phyloP scores from a whole-genome alignment of 2,888 invertebrate species.

The Callosobruchus maculatus region DNA sequence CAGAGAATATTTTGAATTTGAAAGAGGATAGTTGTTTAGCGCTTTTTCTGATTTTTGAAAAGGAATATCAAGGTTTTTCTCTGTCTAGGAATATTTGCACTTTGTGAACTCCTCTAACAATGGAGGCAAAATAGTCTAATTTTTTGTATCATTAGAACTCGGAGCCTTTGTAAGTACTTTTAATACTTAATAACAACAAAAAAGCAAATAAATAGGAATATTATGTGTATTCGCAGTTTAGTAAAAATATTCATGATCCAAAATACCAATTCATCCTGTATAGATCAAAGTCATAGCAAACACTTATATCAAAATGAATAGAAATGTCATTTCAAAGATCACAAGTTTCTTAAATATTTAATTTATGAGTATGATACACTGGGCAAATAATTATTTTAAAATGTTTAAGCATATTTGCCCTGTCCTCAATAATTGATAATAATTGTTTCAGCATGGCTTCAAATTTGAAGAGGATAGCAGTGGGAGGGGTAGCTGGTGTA shows the following conservation, averaged over 20 bases:
- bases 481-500: conserved; percentile 58
- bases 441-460: conserved; percentile 48
- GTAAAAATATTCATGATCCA: not conserved
- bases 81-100: too few relatives aligned
- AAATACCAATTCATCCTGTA: not conserved
- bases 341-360: not conserved
- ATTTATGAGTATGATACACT: not conserved
- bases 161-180: too few relatives aligned
- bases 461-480: conserved; percentile 55
- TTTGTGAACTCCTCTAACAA: too few relatives aligned
- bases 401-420: not conserved
- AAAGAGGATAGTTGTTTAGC: too few relatives aligned
- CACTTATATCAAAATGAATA: not conserved
- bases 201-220: too few relatives aligned
- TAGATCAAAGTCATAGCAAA: not conserved
- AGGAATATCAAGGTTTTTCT: too few relatives aligned
- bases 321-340: not conserved
- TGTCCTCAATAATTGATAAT: not conserved
- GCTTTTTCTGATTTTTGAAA: too few relatives aligned
- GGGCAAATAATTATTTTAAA: not conserved
- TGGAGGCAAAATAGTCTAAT: too few relatives aligned
- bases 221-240: too few relatives aligned
- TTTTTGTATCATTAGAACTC: too few relatives aligned
- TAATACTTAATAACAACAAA: too few relatives aligned
- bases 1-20: too few relatives aligned